Evolutionary conservation across 2,797 vertebrate genomes (phyloP), one percentile per base, ranked within the genome.

Genomic region (Ptychadena robeensis): DNA sequence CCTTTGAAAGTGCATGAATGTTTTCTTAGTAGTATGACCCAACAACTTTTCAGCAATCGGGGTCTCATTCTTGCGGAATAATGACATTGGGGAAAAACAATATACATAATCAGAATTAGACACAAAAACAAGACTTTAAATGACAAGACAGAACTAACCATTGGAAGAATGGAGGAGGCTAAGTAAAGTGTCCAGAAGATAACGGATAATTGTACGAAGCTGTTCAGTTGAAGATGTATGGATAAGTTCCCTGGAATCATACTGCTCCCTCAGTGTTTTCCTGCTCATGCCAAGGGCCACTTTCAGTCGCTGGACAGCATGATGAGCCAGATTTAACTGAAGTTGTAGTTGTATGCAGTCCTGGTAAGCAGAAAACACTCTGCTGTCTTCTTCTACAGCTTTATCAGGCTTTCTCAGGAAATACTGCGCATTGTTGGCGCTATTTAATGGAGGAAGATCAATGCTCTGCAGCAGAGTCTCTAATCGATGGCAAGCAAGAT

Each of bases 271-370:
- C 27, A 96, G 80, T 0, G 90, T 89, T 86, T 95, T 96, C 40
- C 96, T 95, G 87, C 93, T 94, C 83, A 96, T 95, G 28, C 98
- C 98, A 72, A 99, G 90, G 5, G 97, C 98, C 67, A 99, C 98
- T 1, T 92, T 95, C 67, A 99, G 94, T 38, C 98, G 93, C 88
- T 98, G 97, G 35, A 99, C 98, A 0, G 97, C 97, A 67, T 99
- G 96, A 89, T 99, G 96, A 80, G 97, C 97, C 91, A 99, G 92
- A 90, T 99, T 99, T 40, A 99, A 94, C 63, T 99, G 98, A 83
- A 99, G 95, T 86, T 99, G 98, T 70, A 99, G 93, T 89, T 99
- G 98, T 89, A 98, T 97, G 88, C 98, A 99, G 90, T 99, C 98
- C 88, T 99, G 98, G 88, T 99, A 98, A 77, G 98, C 97, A 12